Conservation (phyloP, 2,797 vertebrate species). For the Carcharodon carcharias region DNA sequence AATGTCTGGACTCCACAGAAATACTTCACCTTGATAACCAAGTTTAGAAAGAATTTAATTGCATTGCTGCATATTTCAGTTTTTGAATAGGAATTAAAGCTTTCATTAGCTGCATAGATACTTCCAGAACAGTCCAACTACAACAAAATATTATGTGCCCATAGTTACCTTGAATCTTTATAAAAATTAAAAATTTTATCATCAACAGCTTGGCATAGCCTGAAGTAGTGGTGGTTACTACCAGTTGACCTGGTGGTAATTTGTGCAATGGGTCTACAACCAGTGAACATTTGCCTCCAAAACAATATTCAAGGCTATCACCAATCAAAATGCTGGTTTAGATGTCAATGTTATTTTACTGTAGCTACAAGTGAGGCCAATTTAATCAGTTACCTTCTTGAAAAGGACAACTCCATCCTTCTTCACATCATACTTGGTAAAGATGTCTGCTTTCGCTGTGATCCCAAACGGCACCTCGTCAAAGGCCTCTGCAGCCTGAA, state of each 20-base stretch:
- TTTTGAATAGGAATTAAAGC: not conserved
- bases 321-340: not conserved
- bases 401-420: constrained; percentile 81
- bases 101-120: not conserved
- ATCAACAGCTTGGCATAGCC: not conserved
- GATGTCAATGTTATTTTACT: not conserved
- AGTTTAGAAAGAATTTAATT: not conserved
- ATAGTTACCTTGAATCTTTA: not conserved
- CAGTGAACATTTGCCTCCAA: not conserved
- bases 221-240: not conserved
- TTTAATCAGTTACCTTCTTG: constrained; percentile 74
- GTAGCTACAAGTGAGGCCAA: not conserved
- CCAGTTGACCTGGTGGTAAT: too few relatives aligned
- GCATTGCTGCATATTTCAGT: not conserved
- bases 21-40: not conserved
- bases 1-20: not conserved
- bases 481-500: constrained; percentile 75
- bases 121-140: not conserved
- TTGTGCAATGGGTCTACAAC: not conserved
- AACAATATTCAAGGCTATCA: not conserved
- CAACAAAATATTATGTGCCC: not conserved
- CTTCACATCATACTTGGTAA: constrained; percentile 74
- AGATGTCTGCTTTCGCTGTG: constrained; percentile 66
- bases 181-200: not conserved
- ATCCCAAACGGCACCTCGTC: constrained; percentile 88